Evolutionary conservation across 2,113 vertebrate species (phyloP).

Genomic region (Mustela nigripes): DNA sequence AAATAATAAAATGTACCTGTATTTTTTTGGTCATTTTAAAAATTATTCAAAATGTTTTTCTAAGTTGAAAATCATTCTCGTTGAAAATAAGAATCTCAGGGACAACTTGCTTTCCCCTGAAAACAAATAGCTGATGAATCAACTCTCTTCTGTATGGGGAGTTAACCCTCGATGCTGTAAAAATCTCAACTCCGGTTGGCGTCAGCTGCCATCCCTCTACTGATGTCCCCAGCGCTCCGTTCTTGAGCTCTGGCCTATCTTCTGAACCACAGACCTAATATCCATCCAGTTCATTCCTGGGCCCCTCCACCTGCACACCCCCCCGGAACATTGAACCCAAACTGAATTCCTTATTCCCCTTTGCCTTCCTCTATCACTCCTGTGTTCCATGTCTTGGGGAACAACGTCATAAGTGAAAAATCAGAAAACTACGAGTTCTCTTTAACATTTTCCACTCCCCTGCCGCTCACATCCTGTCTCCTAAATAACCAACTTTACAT

Average conservation of each 20-base stretch:
- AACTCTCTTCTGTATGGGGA: background rate
- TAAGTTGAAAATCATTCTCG: background rate
- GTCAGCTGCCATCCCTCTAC: background rate
- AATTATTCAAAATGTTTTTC: background rate
- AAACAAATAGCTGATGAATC: background rate
- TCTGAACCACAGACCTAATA: background rate
- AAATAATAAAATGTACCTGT: background rate
- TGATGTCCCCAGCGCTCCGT: background rate
- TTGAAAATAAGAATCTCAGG: background rate
- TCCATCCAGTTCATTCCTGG: background rate
- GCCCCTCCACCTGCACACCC: background rate
- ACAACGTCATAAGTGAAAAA: background rate
- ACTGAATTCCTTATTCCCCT: background rate
- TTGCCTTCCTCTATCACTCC: background rate
- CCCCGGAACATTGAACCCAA: background rate
- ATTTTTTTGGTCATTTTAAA: background rate
- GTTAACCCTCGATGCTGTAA: background rate
- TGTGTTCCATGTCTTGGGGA: background rate
- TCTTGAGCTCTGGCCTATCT: background rate
- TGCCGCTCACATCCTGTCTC: background rate
- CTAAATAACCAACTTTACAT: background rate
- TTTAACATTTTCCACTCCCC: background rate
- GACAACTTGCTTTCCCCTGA: background rate
- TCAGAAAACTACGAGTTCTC: background rate
- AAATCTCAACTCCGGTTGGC: background rate